A percentile compares a stretch with the other conserved stretches of the same genome.
Evolutionary conservation across 2,888 invertebrate genomes (phyloP).

Genomic region (Dryobotodes eremita): DNA sequence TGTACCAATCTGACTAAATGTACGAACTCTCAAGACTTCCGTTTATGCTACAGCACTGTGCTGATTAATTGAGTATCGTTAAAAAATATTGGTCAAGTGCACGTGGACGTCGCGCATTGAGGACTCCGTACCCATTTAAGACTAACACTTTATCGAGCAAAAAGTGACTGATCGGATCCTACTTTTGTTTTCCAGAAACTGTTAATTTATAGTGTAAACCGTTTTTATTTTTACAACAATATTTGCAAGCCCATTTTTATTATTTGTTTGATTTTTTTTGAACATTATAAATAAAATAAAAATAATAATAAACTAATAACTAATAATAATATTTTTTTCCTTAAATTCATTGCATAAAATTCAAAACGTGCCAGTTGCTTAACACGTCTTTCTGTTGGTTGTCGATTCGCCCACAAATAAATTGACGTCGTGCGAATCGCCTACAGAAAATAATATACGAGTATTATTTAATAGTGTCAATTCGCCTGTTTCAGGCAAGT

Average conservation of each 20-base stretch:
- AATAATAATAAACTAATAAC: no score
- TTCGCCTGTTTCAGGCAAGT: no score
- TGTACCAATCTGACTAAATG: constrained; percentile 15
- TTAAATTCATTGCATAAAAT: no score
- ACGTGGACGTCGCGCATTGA: constrained; percentile 38
- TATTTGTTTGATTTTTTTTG: no score
- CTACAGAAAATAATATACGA: no score
- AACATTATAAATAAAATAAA: background rate
- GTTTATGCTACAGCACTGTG: constrained; percentile 17
- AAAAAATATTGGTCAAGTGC: constrained; percentile 59
- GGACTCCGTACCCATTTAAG: constrained; percentile 50
- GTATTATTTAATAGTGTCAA: no score
- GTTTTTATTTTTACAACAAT: background rate
- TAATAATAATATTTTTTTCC: background rate
- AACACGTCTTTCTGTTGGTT: no score
- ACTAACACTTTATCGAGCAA: constrained; percentile 16
- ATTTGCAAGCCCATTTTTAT: background rate
- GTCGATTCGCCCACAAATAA: no score
- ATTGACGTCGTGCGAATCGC: no score
- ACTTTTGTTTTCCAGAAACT: constrained; percentile 34
- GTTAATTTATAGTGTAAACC: background rate
- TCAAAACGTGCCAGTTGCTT: no score
- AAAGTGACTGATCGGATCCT: constrained; percentile 11
- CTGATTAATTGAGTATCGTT: constrained; percentile 50
- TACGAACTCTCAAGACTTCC: constrained; percentile 26